phyloP scores from a whole-genome alignment of 2,113 vertebrate species.

The Callaeas wilsoni region DNA sequence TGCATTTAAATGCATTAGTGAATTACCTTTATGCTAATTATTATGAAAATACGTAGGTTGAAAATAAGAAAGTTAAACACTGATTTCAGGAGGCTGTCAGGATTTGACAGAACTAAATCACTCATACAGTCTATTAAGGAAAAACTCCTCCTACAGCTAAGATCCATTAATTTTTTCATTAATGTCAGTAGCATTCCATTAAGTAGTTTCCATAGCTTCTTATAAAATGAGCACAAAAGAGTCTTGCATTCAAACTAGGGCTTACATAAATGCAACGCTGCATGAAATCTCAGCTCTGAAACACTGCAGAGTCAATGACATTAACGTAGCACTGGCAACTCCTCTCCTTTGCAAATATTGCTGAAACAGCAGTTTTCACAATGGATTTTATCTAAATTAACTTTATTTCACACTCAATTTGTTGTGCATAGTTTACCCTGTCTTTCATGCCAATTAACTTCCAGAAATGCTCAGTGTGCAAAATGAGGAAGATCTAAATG shows the following conservation, averaged over 20 bases:
- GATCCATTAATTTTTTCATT: neutral
- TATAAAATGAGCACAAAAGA: neutral
- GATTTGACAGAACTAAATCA: neutral
- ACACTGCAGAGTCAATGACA: neutral
- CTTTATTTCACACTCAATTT: slow-evolving; percentile 71
- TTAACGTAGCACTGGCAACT: neutral
- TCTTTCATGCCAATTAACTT: slow-evolving; percentile 63
- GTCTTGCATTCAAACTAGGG: neutral
- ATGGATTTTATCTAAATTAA: slow-evolving; percentile 63
- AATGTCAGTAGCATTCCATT: neutral
- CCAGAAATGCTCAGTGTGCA: slow-evolving; percentile 58
- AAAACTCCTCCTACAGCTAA: neutral
- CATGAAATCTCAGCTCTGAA: neutral
- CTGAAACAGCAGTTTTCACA: slow-evolving; percentile 50
- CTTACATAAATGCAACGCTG: neutral
- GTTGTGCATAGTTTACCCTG: slow-evolving; percentile 60
- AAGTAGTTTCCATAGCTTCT: neutral
- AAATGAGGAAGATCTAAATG: slow-evolving; percentile 34
- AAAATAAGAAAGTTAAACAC: neutral
- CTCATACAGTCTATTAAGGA: neutral
- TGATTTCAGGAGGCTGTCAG: neutral
- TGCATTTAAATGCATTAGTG: neutral
- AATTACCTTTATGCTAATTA: neutral
- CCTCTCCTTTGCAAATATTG: slow-evolving; percentile 24
- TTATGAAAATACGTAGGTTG: neutral